Conservation (phyloP, 1,140 invertebrate species). For the Drosophila chauvacae region DNA sequence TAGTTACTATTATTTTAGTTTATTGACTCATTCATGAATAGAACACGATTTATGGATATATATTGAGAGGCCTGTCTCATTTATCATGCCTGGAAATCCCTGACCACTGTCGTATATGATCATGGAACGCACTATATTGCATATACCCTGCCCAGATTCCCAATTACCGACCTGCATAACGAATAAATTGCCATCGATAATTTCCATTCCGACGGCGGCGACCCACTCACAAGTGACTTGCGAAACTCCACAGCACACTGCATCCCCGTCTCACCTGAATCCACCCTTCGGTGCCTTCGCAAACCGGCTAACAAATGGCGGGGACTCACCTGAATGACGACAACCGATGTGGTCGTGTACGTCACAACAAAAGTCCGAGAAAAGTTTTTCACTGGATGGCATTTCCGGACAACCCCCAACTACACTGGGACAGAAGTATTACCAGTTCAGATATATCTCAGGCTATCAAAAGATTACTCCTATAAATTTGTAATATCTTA, state of each 20-base stretch:
- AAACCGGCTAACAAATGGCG: slow-evolving; percentile 28
- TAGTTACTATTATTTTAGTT: not conserved
- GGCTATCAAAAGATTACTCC: not conserved
- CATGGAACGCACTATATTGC: slow-evolving; percentile 17
- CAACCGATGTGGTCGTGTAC: slow-evolving; percentile 9
- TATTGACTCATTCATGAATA: slow-evolving; percentile 23
- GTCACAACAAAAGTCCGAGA: slow-evolving; percentile 32
- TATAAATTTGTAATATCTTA: not conserved
- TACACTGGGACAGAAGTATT: slow-evolving; percentile 1
- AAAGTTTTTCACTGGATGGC: slow-evolving; percentile 38
- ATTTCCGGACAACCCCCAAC: slow-evolving; percentile 44
- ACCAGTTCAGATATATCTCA: not conserved
- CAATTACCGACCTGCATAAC: slow-evolving; percentile 38
- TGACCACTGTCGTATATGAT: slow-evolving; percentile 9
- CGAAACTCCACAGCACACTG: slow-evolving; percentile 8
- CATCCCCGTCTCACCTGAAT: slow-evolving; percentile 7
- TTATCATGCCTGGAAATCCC: slow-evolving; percentile 16
- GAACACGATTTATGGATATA: not conserved
- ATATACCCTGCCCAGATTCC: slow-evolving; percentile 5
- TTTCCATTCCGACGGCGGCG: slow-evolving; percentile 36
- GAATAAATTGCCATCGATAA: slow-evolving; percentile 40
- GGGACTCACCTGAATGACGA: slow-evolving; percentile 46
- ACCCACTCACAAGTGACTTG: slow-evolving; percentile 25
- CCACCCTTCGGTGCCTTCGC: slow-evolving; percentile 24
- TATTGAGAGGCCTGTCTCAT: slow-evolving; percentile 2